Conservation (phyloP, 2,888 invertebrate genomes). For the Isoperla grammatica region DNA sequence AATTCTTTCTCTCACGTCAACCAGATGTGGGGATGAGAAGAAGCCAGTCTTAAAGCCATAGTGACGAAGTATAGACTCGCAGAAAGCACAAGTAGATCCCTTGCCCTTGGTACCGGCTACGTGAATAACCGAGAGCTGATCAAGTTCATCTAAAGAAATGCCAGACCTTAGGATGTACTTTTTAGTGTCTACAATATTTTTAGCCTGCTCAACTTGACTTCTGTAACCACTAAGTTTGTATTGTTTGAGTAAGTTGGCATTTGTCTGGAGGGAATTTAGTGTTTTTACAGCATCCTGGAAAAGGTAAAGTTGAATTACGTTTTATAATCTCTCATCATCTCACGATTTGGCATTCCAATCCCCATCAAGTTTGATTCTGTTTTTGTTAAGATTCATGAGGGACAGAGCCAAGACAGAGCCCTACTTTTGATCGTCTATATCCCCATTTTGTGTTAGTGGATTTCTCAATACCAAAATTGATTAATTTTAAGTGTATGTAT, state of each 20-base stretch:
- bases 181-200: constrained; percentile 34
- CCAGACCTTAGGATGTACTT: constrained; percentile 61
- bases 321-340: too few species aligned
- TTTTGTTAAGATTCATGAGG: too few species aligned
- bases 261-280: constrained; percentile 67
- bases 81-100: constrained; percentile 90
- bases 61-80: constrained; percentile 79
- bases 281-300: constrained; percentile 62
- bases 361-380: too few species aligned
- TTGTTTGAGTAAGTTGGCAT: constrained; percentile 55
- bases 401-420: too few species aligned
- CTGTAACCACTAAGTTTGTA: constrained; percentile 37
- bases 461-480: too few species aligned
- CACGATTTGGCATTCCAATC: background rate
- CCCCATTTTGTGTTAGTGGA: too few species aligned
- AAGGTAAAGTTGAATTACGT: constrained; percentile 15
- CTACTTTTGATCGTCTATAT: too few species aligned
- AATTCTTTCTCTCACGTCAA: constrained; percentile 87
- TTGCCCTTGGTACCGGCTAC: constrained; percentile 98
- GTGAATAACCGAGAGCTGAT: constrained; percentile 81
- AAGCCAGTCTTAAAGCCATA: constrained; percentile 88
- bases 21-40: constrained; percentile 92
- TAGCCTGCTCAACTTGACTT: constrained; percentile 34
- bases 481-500: too few species aligned
- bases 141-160: constrained; percentile 57